Base-by-base conservation (phyloP, 1,140 invertebrate genomes). In the Drosophila repleta region DNA sequence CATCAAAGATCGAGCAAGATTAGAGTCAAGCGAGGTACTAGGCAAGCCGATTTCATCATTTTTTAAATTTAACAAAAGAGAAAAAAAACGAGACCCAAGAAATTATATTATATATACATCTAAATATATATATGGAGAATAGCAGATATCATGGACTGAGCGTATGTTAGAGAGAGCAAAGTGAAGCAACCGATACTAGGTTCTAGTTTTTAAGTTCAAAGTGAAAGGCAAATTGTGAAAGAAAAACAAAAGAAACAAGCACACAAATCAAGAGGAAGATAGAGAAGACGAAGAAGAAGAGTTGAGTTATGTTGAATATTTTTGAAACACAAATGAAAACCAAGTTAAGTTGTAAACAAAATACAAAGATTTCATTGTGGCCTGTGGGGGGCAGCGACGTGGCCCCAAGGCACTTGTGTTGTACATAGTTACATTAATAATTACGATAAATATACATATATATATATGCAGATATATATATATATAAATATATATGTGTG, bases 371-470 rank as follows among this genome's bases (percentile, higher is more conserved):
- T 87, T 88, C 83, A 88, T 88, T 82, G 58, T 41, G 60, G 32
- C 32, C 68, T 67, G 55, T 51, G 68, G 72, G 68, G 72, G 57
- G 17, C 39, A 68, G 48, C n/a, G 53, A 62, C 37, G n/a, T 11
- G 32, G 32, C 10, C 32, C 32, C 32, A 35, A 11, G 11, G 60
- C 63, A 56, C 76, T 71, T 83, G 71, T 87, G 83, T 87, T 87
- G 83, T 87, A 87, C 62, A 87, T 87, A 87, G 83, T 88, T 87
- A 79, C 75, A 88, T 87, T 79, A 85, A 76, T 88, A 83, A 65
- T 87, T 63, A 87, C 56, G 51, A 85, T 75, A 85, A 85, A 77
- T 81, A 82, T 81, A 79, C 72, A 84, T 83, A 80, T 69, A 81
- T 70, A 67, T 67, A 80, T 75, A 75, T 66, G 69, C 68, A 75